Percentiles rank a stretch among this genome's conserved stretches.
phyloP scores from a whole-genome alignment of 2,797 vertebrate species.

The Falco biarmicus region DNA sequence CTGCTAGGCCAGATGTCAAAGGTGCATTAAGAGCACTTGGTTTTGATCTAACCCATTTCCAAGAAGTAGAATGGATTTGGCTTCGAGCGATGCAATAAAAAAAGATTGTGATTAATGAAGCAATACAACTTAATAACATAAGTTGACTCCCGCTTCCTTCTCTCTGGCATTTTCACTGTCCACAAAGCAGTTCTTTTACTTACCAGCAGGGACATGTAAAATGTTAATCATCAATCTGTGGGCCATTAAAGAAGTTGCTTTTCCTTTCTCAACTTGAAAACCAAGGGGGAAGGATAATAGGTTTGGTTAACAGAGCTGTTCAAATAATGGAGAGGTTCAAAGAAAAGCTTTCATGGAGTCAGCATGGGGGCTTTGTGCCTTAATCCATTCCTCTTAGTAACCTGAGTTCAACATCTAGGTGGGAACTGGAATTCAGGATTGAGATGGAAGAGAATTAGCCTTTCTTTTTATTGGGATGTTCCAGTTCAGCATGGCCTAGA shows the following conservation, averaged over 20 bases:
- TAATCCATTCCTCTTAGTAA: constrained; percentile 71
- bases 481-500: background rate
- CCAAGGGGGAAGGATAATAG: constrained; percentile 80
- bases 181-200: constrained; percentile 82
- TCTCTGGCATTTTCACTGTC: constrained; percentile 78
- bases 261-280: constrained; percentile 82
- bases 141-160: constrained; percentile 78
- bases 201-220: constrained; percentile 82
- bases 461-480: background rate
- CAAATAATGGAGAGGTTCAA: constrained; percentile 76
- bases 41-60: constrained; percentile 78
- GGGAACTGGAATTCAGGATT: constrained; percentile 10
- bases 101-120: constrained; percentile 84
- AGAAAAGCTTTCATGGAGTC: constrained; percentile 73
- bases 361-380: constrained; percentile 65
- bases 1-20: constrained; percentile 86
- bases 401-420: constrained; percentile 60
- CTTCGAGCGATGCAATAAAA: constrained; percentile 79
- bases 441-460: background rate
- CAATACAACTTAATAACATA: constrained; percentile 79
- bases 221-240: constrained; percentile 85
- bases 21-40: constrained; percentile 80
- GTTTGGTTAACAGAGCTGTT: constrained; percentile 82
- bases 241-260: constrained; percentile 82
- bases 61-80: constrained; percentile 77